Percentiles rank a stretch among this genome's conserved stretches.
These are phyloP conservation scores for Cataglyphis hispanica DNA, from an alignment of 1,140 invertebrate species.

Conservation along the genomic window DNA sequence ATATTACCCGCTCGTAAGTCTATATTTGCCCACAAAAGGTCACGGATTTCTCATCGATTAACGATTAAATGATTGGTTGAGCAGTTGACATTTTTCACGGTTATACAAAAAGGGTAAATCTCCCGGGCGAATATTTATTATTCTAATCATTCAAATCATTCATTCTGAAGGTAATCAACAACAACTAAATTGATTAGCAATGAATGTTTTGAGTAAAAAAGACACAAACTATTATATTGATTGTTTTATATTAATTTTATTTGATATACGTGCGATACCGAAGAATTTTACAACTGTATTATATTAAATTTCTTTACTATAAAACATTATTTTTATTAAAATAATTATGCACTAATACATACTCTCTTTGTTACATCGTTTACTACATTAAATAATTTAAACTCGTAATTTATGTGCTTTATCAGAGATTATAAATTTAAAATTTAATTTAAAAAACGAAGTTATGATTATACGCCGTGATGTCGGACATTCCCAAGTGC, in stretches of 20 bases:
- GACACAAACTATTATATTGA: background rate
- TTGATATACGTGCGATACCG: too few relatives aligned
- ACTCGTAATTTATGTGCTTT: background rate
- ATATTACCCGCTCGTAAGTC: slow-evolving; percentile 46
- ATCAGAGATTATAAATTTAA: background rate
- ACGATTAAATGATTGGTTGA: slow-evolving; percentile 62
- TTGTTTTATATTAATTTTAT: background rate
- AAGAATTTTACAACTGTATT: background rate
- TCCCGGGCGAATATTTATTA: slow-evolving; percentile 1
- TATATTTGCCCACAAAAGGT: slow-evolving; percentile 70
- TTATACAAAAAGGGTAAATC: slow-evolving; percentile 25
- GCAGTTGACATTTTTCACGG: slow-evolving; percentile 71
- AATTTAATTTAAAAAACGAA: background rate
- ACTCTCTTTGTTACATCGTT: background rate
- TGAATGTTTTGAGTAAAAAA: too few relatives aligned
- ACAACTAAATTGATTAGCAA: background rate
- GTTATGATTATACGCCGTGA: background rate
- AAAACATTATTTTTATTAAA: slow-evolving; percentile 5
- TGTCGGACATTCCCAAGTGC: background rate
- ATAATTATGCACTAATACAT: background rate
- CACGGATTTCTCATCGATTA: slow-evolving; percentile 75
- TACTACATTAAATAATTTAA: background rate
- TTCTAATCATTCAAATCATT: too few relatives aligned
- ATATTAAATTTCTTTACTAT: background rate
- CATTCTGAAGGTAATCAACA: background rate